A percentile compares a stretch with the other conserved stretches of the same genome.
Evolutionary conservation across 2,797 vertebrate genomes (phyloP).

Genomic region (Falco cherrug): DNA sequence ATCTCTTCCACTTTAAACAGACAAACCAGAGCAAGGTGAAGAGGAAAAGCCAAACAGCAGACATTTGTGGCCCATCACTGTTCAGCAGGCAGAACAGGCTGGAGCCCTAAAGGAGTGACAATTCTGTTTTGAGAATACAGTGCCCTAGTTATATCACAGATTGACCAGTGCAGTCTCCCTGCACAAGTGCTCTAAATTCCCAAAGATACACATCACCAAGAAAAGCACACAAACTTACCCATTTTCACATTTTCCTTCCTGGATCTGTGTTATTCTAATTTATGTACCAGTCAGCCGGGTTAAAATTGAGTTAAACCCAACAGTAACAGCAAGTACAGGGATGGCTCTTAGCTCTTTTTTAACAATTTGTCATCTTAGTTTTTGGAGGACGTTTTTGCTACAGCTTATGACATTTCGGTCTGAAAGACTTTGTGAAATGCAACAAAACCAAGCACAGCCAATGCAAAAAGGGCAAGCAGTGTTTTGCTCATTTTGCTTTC

Average conservation of each 20-base stretch:
- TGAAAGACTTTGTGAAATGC: conserved; percentile 10
- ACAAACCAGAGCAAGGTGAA: background rate
- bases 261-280: background rate
- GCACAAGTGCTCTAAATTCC: background rate
- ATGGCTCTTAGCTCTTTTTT: background rate
- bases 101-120: background rate
- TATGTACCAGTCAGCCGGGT: background rate
- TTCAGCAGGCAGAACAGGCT: background rate
- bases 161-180: background rate
- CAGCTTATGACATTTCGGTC: background rate
- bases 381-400: background rate
- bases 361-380: background rate
- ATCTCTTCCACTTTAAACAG: background rate
- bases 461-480: background rate
- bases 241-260: background rate
- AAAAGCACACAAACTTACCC: background rate
- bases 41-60: background rate
- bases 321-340: background rate
- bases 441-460: background rate
- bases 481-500: conserved; percentile 29
- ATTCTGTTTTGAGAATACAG: background rate
- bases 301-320: background rate
- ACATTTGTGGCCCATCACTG: background rate
- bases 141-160: background rate
- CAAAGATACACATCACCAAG: background rate